A percentile compares a stretch with the other conserved stretches of the same genome.
Evolutionary conservation across 2,113 vertebrate species (phyloP).

Genomic region (Picathartes gymnocephalus): DNA sequence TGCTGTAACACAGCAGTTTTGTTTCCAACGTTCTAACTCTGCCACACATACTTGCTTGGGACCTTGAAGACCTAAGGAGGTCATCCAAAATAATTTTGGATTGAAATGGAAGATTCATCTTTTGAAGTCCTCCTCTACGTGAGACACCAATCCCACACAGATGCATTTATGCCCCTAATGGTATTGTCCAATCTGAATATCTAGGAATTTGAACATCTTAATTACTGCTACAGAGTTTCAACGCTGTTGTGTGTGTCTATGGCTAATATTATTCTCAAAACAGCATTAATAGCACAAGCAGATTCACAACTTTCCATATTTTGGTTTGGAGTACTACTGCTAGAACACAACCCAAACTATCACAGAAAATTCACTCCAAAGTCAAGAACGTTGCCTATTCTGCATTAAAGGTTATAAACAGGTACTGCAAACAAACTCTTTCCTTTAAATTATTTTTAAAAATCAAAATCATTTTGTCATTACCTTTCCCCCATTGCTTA

Average conservation of each 20-base stretch:
- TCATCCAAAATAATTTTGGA: neutral
- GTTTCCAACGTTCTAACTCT: neutral
- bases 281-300: neutral
- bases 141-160: neutral
- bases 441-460: neutral
- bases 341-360: neutral
- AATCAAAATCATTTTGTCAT: neutral
- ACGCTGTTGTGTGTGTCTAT: accelerated
- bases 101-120: neutral
- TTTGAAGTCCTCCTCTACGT: neutral
- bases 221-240: neutral
- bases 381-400: neutral
- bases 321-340: neutral
- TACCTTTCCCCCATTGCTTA: neutral
- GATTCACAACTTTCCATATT: neutral
- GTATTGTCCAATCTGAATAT: neutral
- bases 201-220: neutral
- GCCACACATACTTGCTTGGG: neutral
- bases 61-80: neutral
- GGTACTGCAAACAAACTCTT: neutral
- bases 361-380: neutral
- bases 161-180: neutral
- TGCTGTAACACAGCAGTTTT: neutral
- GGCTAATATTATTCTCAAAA: neutral
- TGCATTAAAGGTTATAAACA: neutral